A percentile compares a stretch with the other conserved stretches of the same genome.
Evolutionary conservation across 2,797 vertebrate species (phyloP).

Genomic region (Phoxinus dragarum): DNA sequence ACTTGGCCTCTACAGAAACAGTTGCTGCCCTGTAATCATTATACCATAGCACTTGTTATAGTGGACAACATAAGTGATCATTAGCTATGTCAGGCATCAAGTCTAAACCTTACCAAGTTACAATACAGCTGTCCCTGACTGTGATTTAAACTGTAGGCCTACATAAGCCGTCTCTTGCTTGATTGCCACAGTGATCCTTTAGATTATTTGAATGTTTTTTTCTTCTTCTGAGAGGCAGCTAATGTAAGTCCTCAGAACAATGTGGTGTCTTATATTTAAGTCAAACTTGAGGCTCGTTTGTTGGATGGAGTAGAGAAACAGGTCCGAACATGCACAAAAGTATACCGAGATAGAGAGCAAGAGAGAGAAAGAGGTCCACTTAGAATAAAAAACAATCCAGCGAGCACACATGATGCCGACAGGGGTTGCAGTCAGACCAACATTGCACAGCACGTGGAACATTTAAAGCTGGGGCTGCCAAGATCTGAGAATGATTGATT

Average conservation of each 20-base stretch:
- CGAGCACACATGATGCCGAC: conserved; percentile 22
- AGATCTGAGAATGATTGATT: conserved; percentile 50
- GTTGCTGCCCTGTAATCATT: conserved; percentile 51
- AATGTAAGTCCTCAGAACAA: neutral
- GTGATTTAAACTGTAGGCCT: conserved; percentile 21
- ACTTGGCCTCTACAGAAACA: conserved; percentile 29
- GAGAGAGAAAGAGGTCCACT: conserved; percentile 31
- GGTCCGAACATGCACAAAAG: conserved; percentile 29
- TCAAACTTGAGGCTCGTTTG: neutral
- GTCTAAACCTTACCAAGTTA: conserved; percentile 32
- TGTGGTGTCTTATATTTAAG: conserved; percentile 18
- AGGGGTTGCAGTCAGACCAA: conserved; percentile 11
- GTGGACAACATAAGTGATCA: conserved; percentile 41
- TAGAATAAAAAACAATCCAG: conserved; percentile 21
- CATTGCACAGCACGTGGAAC: neutral
- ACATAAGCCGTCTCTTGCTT: neutral
- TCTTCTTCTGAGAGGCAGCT: neutral
- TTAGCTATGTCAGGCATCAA: conserved; percentile 39
- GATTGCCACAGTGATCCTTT: neutral
- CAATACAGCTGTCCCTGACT: conserved; percentile 30
- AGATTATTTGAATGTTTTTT: neutral
- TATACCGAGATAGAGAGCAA: neutral
- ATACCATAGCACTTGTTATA: conserved; percentile 37
- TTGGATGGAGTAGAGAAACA: conserved; percentile 36
- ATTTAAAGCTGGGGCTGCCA: conserved; percentile 12